A percentile compares a stretch with the other conserved stretches of the same genome.
Evolutionary conservation across 2,888 invertebrate genomes (phyloP).

Genomic region (Ectropis crepuscularia): DNA sequence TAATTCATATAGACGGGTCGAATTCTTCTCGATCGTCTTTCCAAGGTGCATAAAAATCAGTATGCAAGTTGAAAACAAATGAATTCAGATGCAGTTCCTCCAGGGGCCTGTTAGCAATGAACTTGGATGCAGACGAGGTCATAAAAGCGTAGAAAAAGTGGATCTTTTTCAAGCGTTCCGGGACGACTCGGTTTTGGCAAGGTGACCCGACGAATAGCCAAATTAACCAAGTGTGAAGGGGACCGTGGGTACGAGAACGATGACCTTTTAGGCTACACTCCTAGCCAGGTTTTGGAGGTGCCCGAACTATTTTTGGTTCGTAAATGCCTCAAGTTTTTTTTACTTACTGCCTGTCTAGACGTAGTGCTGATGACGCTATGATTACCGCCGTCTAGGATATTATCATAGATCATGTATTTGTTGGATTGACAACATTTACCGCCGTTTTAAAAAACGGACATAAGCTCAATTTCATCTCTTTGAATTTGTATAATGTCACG

Average conservation of each 20-base stretch:
- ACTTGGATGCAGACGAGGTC: constrained; percentile 32
- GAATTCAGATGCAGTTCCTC: constrained; percentile 23
- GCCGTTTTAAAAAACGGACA: too few species aligned
- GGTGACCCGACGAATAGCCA: constrained; percentile 50
- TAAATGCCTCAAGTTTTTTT: constrained; percentile 33
- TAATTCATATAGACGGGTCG: background rate
- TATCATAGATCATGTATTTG: background rate
- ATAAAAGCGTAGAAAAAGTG: constrained; percentile 22
- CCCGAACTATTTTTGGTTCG: constrained; percentile 25
- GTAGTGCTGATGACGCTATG: constrained; percentile 7
- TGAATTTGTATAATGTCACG: too few species aligned
- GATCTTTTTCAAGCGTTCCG: constrained; percentile 35
- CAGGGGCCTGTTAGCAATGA: constrained; percentile 30
- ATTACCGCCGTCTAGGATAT: constrained; percentile 15
- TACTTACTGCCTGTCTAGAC: constrained; percentile 21
- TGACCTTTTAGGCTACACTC: constrained; percentile 47
- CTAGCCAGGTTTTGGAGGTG: constrained; percentile 33
- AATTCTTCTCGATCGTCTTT: background rate
- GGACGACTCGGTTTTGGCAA: constrained; percentile 44
- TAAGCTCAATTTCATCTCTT: too few species aligned
- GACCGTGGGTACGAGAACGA: constrained; percentile 45
- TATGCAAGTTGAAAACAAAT: constrained; percentile 31
- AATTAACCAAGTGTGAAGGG: constrained; percentile 55
- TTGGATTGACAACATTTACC: too few species aligned
- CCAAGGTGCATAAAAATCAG: constrained; percentile 12